Conservation (phyloP, 2,797 vertebrate genomes). For the Delichon dasypus region DNA sequence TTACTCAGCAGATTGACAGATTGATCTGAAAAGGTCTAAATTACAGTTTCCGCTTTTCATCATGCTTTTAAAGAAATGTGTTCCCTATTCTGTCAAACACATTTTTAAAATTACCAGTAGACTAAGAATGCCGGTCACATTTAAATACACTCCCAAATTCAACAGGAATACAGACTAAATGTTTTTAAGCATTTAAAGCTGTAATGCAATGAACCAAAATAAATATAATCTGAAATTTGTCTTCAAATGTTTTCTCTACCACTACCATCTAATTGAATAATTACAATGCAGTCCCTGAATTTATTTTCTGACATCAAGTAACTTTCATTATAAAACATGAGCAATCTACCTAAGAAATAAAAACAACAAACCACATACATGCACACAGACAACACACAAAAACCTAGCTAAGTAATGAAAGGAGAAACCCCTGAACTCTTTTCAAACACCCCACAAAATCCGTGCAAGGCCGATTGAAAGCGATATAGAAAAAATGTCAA, state of each 20-base stretch:
- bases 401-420: background rate
- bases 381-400: background rate
- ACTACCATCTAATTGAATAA: background rate
- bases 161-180: background rate
- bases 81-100: background rate
- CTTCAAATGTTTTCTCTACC: background rate
- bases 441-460: background rate
- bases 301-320: background rate
- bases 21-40: background rate
- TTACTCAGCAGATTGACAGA: background rate
- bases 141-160: background rate
- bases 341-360: background rate
- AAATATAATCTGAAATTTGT: background rate
- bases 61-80: background rate
- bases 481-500: background rate
- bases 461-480: background rate
- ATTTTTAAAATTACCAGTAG: background rate
- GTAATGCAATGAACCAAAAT: background rate
- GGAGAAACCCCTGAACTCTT: background rate
- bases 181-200: background rate
- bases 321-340: background rate
- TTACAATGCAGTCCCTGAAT: background rate
- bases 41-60: background rate
- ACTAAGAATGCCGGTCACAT: background rate
- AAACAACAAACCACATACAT: accelerated